Conservation (phyloP, 2,888 invertebrate species). For the Pyrocoelia pectoralis region DNA sequence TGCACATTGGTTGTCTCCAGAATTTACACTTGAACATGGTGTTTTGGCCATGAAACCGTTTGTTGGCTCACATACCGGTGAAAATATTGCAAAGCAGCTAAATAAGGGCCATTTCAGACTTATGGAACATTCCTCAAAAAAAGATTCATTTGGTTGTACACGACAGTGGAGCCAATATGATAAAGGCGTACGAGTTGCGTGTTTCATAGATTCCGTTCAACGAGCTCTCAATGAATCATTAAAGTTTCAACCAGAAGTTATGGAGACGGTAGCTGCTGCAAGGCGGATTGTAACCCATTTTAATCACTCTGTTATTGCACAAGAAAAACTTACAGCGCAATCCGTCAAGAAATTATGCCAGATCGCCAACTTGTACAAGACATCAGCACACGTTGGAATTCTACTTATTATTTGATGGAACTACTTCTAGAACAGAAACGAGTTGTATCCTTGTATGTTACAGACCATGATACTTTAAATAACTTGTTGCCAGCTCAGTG, state of each 20-base stretch:
- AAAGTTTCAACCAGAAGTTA: not conserved
- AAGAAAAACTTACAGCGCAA: no score
- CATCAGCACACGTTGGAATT: slow-evolving; percentile 32
- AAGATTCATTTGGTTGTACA: slow-evolving; percentile 3
- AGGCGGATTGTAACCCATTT: slow-evolving; percentile 49
- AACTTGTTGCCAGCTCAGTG: no score
- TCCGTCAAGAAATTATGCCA: slow-evolving; percentile 39
- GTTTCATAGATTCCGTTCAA: slow-evolving; percentile 8
- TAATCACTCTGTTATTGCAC: slow-evolving; percentile 38
- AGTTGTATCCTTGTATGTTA: slow-evolving; percentile 30
- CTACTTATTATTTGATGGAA: slow-evolving; percentile 32
- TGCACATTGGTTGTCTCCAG: not conserved
- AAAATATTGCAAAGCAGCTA: not conserved
- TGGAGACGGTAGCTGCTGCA: slow-evolving; percentile 28
- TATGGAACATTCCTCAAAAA: not conserved
- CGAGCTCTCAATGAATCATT: not conserved
- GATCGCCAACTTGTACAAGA: slow-evolving; percentile 36
- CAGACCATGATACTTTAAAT: slow-evolving; percentile 26
- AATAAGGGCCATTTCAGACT: not conserved
- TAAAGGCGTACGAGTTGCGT: not conserved
- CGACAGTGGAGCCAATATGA: not conserved
- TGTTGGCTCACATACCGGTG: slow-evolving; percentile 6
- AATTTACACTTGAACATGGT: not conserved
- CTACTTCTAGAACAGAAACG: slow-evolving; percentile 32
- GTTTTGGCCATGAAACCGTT: slow-evolving; percentile 4